phyloP scores from a whole-genome alignment of 1,140 invertebrate genomes.

The Heliconius melpomene region DNA sequence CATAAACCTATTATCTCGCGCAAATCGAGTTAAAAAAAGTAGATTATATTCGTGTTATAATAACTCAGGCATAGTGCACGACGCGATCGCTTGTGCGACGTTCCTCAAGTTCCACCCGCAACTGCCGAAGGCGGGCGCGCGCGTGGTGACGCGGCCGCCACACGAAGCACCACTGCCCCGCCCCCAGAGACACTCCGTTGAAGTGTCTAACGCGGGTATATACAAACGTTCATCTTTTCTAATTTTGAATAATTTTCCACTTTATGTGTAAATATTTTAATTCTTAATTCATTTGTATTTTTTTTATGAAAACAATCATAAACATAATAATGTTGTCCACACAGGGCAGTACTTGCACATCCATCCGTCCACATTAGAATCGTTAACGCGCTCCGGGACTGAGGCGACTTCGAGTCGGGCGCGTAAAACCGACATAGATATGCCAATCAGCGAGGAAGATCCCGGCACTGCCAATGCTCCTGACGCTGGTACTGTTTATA shows the following conservation, averaged over 20 bases:
- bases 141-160: constrained; percentile 84
- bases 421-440: constrained; percentile 66
- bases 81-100: constrained; percentile 98
- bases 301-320: too few species aligned
- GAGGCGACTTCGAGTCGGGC: constrained; percentile 87
- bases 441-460: constrained; percentile 83
- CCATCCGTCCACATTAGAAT: constrained; percentile 88
- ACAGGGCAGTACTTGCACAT: constrained; percentile 88
- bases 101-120: constrained; percentile 97
- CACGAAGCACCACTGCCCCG: constrained; percentile 61
- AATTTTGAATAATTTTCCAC: background rate
- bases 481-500: constrained; percentile 43
- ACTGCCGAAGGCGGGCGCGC: constrained; percentile 89
- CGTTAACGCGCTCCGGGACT: constrained; percentile 86
- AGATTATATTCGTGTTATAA: background rate
- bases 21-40: too few species aligned
- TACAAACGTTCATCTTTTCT: background rate
- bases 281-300: too few species aligned
- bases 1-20: too few species aligned
- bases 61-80: constrained; percentile 90
- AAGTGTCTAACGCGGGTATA: constrained; percentile 88
- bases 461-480: constrained; percentile 28
- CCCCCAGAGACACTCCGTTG: constrained; percentile 91
- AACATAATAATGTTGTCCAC: constrained; percentile 5
- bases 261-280: background rate